Evolutionary conservation across 2,888 invertebrate species (phyloP).

Genomic region (Acanthoscelides obtectus): DNA sequence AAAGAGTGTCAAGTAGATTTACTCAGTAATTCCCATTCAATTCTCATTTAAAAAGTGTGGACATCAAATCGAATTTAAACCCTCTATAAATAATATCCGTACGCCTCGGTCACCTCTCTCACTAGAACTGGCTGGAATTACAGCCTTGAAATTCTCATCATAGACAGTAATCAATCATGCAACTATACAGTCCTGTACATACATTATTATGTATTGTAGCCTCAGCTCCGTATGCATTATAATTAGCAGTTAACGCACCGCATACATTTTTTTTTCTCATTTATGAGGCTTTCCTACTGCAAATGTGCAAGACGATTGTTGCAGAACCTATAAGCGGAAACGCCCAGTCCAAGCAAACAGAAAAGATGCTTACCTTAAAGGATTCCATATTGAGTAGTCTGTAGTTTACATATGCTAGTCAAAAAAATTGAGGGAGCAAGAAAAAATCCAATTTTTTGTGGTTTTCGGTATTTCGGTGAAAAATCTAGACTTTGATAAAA

Average conservation of each 20-base stretch:
- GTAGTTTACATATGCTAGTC: no score
- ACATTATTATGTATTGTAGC: neutral
- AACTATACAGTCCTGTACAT: conserved; percentile 3
- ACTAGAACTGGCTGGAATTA: neutral
- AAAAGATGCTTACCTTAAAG: no score
- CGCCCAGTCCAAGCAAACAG: no score
- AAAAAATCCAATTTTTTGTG: no score
- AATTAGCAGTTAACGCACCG: neutral
- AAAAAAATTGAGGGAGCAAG: no score
- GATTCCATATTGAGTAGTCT: no score
- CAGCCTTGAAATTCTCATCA: conserved; percentile 12
- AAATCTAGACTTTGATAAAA: no score
- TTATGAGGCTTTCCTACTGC: neutral
- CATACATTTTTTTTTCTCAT: neutral
- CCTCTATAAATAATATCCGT: neutral
- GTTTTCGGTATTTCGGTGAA: no score
- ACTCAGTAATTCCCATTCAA: no score
- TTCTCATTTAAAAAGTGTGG: no score
- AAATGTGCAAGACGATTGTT: neutral
- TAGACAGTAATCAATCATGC: conserved; percentile 19
- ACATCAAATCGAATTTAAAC: no score
- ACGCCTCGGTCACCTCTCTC: neutral
- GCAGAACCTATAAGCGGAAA: neutral
- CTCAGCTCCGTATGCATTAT: neutral
- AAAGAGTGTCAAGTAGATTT: no score